phyloP scores from a whole-genome alignment of 2,888 invertebrate species.

The Strigamia maritima region DNA sequence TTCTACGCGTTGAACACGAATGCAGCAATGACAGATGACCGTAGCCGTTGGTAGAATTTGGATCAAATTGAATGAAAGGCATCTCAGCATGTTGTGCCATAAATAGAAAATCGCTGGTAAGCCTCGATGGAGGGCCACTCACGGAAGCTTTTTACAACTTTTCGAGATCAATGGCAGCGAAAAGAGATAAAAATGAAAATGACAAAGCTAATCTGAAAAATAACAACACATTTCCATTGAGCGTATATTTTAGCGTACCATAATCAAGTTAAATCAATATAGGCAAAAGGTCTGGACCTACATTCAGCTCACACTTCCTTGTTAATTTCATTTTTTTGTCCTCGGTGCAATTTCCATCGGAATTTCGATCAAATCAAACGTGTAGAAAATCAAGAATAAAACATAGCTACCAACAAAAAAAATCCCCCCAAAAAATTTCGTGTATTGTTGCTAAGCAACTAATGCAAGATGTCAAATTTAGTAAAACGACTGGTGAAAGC shows the following conservation, averaged over 20 bases:
- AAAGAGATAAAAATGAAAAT: background rate
- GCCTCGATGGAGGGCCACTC: conserved; percentile 6
- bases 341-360: background rate
- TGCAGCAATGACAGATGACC: background rate
- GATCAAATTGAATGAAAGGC: background rate
- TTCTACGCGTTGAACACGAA: background rate
- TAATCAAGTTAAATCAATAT: background rate
- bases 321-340: background rate
- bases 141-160: conserved; percentile 23
- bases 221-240: background rate
- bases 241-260: background rate
- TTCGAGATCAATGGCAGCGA: background rate
- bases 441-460: conserved; percentile 1
- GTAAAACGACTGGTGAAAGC: background rate
- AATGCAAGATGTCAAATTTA: background rate
- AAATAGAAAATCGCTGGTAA: conserved; percentile 7
- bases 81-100: conserved; percentile 12
- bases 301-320: background rate
- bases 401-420: background rate
- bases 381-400: background rate
- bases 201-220: background rate
- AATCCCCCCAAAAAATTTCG: background rate
- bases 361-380: background rate
- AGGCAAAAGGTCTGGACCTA: background rate
- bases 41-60: background rate